phyloP scores from a whole-genome alignment of 2,888 invertebrate species.

The Meiosimyza platycephala region DNA sequence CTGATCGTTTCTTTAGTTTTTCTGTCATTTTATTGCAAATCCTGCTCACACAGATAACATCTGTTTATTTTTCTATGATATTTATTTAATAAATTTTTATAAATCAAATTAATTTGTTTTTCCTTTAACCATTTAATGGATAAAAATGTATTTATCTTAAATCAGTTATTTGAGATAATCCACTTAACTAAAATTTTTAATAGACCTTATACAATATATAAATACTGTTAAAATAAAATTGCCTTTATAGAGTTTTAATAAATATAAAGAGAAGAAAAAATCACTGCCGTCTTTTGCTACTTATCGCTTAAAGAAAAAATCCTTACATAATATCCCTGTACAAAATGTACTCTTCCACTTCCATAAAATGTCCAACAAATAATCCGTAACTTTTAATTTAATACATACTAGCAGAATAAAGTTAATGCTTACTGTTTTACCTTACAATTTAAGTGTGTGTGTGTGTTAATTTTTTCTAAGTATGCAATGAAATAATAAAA shows the following conservation, averaged over 20 bases:
- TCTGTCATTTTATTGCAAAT: conserved; percentile 16
- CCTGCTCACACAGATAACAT: conserved; percentile 35
- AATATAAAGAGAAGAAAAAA: too few species aligned
- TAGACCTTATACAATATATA: too few species aligned
- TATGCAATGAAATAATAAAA: conserved; percentile 12
- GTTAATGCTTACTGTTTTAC: too few species aligned
- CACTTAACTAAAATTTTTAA: too few species aligned
- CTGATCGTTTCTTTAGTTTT: conserved; percentile 12
- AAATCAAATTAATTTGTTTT: background rate
- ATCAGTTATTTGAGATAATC: too few species aligned
- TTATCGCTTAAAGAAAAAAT: too few species aligned
- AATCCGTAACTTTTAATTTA: conserved; percentile 33
- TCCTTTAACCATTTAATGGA: background rate
- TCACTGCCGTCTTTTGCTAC: too few species aligned
- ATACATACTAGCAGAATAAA: conserved; percentile 26
- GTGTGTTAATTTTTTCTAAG: conserved; percentile 1
- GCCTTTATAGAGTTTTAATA: too few species aligned
- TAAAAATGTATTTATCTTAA: too few species aligned
- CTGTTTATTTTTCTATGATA: conserved; percentile 37
- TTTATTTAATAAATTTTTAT: conserved; percentile 6
- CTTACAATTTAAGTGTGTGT: too few species aligned
- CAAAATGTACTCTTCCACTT: conserved; percentile 33
- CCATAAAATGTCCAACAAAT: conserved; percentile 40
- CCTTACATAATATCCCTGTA: too few species aligned
- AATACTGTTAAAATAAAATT: too few species aligned